phyloP scores from a whole-genome alignment of 2,797 vertebrate genomes.

The Gallinago stenura region DNA sequence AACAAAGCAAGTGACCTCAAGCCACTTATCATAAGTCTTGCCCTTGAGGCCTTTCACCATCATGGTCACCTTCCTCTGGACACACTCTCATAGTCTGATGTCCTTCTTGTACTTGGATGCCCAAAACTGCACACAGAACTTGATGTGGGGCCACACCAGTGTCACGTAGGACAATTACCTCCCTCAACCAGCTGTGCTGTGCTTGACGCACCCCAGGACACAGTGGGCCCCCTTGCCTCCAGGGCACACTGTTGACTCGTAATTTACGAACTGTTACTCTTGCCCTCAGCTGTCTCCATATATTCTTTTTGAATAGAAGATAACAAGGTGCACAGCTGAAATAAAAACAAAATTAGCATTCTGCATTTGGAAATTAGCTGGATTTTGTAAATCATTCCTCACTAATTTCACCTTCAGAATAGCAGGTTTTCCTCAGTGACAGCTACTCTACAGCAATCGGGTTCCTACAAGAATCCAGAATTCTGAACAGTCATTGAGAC shows the following conservation, averaged over 20 bases:
- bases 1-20: background rate
- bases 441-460: background rate
- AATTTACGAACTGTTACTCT: background rate
- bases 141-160: background rate
- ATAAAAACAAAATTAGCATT: background rate
- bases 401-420: background rate
- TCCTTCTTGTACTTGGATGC: background rate
- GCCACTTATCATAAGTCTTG: accelerated
- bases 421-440: background rate
- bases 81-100: background rate
- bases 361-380: background rate
- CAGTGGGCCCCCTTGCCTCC: background rate
- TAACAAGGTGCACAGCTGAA: background rate
- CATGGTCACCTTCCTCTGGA: background rate
- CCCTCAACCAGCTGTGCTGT: background rate
- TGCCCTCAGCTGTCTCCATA: background rate
- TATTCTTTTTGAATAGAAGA: background rate
- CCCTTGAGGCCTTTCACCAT: background rate
- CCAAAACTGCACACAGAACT: background rate
- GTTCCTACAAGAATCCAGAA: background rate
- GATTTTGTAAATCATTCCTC: background rate
- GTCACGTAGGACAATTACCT: background rate
- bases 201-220: background rate
- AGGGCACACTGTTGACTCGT: background rate
- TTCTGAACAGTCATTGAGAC: background rate